Conservation (phyloP, 2,113 vertebrate genomes). For the Quiscalus mexicanus region DNA sequence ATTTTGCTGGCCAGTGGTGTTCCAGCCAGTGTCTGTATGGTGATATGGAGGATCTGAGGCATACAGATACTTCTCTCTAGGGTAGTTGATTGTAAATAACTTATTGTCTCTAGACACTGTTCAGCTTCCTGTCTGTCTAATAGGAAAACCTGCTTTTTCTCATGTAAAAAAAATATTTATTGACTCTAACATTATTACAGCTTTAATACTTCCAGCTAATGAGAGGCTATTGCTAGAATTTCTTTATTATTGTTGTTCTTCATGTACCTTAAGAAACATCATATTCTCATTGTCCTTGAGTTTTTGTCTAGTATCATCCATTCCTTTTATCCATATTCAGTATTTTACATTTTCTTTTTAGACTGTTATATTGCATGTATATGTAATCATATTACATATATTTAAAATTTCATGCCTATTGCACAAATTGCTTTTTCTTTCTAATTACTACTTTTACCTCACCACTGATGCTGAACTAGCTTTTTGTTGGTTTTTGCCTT, state of each 20-base stretch:
- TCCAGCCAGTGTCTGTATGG: neutral
- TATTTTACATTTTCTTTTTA: neutral
- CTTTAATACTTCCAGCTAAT: slow-evolving; percentile 4
- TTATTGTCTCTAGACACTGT: neutral
- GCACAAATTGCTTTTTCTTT: neutral
- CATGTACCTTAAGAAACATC: neutral
- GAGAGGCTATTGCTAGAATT: neutral
- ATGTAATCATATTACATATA: neutral
- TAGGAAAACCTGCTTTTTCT: neutral
- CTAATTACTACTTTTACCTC: neutral
- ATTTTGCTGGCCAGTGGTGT: neutral
- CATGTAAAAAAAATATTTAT: neutral
- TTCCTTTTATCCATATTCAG: neutral
- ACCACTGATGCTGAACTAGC: neutral
- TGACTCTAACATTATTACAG: neutral
- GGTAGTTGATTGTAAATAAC: neutral
- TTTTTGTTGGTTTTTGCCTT: neutral
- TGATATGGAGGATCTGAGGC: neutral
- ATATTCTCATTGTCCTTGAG: neutral
- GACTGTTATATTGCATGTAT: neutral
- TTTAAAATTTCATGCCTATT: neutral
- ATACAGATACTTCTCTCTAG: neutral
- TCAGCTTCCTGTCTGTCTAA: neutral
- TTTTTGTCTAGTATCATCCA: neutral
- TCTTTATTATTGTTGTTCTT: neutral